phyloP scores from a whole-genome alignment of 2,113 vertebrate genomes.

The Syngnathus typhle region DNA sequence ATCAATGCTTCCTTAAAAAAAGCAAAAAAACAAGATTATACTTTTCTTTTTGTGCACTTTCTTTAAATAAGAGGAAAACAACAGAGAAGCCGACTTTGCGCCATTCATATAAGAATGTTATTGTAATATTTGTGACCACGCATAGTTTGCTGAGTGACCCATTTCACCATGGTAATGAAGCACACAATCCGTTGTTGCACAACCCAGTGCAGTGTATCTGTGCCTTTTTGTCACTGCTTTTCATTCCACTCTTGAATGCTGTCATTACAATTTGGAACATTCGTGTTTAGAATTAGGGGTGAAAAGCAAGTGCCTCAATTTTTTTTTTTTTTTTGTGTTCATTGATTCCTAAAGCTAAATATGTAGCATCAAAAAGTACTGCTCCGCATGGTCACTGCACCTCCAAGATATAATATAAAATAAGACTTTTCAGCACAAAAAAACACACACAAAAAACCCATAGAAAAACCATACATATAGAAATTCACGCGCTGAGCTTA shows the following conservation, averaged over 20 bases:
- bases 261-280: background rate
- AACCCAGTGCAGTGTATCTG: background rate
- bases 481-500: too few species aligned
- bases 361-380: too few species aligned
- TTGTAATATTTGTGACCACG: background rate
- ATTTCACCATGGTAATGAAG: background rate
- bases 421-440: too few species aligned
- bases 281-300: too few species aligned
- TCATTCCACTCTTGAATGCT: background rate
- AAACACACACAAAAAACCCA: too few species aligned
- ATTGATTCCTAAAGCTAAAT: too few species aligned
- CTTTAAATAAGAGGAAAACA: background rate
- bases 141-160: background rate
- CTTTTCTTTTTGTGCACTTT: background rate
- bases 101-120: background rate
- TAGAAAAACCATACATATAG: too few species aligned
- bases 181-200: background rate
- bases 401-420: too few species aligned
- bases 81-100: background rate
- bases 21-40: background rate
- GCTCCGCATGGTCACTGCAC: too few species aligned
- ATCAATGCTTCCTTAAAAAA: slow-evolving; percentile 26
- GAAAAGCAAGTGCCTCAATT: too few species aligned
- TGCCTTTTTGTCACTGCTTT: background rate
- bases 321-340: too few species aligned